These are phyloP conservation scores for Pogonognathellus flavescens DNA, from an alignment of 1,140 invertebrate genomes.

Conservation along the genomic window DNA sequence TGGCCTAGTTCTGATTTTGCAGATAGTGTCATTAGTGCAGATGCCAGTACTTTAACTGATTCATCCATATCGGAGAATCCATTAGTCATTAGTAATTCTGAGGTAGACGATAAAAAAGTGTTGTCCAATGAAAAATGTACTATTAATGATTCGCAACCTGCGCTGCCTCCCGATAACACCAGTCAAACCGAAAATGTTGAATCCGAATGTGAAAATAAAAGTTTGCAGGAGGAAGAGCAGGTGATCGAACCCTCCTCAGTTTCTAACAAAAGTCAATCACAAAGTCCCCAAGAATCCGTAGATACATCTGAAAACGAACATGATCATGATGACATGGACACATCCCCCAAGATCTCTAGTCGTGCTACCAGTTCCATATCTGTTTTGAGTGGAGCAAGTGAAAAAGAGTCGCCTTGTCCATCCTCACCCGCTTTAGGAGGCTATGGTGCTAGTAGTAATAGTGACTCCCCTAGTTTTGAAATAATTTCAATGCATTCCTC, in stretches of 20 bases:
- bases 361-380: slow-evolving; percentile 58
- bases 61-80: neutral
- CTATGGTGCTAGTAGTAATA: slow-evolving; percentile 26
- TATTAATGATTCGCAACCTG: neutral
- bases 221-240: neutral
- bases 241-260: neutral
- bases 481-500: slow-evolving; percentile 42
- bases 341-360: slow-evolving; percentile 48
- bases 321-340: slow-evolving; percentile 33
- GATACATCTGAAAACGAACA: slow-evolving; percentile 30
- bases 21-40: slow-evolving; percentile 30
- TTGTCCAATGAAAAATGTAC: neutral
- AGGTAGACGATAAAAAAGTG: neutral
- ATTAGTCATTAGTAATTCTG: slow-evolving; percentile 1
- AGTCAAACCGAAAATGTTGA: neutral
- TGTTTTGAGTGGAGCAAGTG: slow-evolving; percentile 44
- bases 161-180: neutral
- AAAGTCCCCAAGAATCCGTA: slow-evolving; percentile 18
- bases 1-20: slow-evolving; percentile 26
- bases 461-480: slow-evolving; percentile 51
- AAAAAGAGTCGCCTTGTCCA: slow-evolving; percentile 50
- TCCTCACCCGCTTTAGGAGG: slow-evolving; percentile 40
- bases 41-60: slow-evolving; percentile 30
- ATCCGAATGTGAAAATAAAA: neutral
- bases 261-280: slow-evolving; percentile 11